These are phyloP conservation scores for Drosophila pegasa DNA, from an alignment of 2,888 invertebrate species.

Conservation along the genomic window DNA sequence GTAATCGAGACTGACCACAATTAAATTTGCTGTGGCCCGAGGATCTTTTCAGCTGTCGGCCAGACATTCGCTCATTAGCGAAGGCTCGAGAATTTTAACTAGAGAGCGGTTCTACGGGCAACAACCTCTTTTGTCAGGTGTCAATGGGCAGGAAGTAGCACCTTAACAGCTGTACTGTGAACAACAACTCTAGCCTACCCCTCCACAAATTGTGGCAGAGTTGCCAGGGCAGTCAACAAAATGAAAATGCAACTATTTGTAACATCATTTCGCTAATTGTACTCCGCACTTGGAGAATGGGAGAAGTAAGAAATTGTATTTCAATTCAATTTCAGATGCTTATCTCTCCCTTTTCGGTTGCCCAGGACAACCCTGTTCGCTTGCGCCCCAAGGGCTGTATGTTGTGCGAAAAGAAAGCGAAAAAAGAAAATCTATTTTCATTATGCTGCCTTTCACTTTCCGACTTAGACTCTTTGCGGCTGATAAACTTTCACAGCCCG, in stretches of 20 bases:
- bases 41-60: constrained; percentile 53
- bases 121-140: constrained; percentile 30
- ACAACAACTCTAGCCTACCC: neutral
- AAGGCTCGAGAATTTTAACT: constrained; percentile 13
- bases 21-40: constrained; percentile 31
- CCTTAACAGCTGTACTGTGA: constrained; percentile 43
- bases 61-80: constrained; percentile 62
- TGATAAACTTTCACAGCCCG: constrained; percentile 59
- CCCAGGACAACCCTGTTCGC: constrained; percentile 42
- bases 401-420: constrained; percentile 19
- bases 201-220: constrained; percentile 3
- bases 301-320: constrained; percentile 58
- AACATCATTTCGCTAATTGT: constrained; percentile 67
- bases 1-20: constrained; percentile 77
- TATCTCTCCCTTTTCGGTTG: constrained; percentile 56
- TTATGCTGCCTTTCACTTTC: constrained; percentile 34
- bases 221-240: constrained; percentile 7
- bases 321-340: constrained; percentile 72
- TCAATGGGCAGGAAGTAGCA: constrained; percentile 51
- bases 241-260: constrained; percentile 12
- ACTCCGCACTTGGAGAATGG: constrained; percentile 3
- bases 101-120: constrained; percentile 4
- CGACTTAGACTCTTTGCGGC: constrained; percentile 59
- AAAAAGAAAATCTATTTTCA: constrained; percentile 70
- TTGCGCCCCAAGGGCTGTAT: neutral